Evolutionary conservation across 1,140 invertebrate species (phyloP), one percentile per base, ranked within the genome.

Genomic region (Diuraphis noxia): DNA sequence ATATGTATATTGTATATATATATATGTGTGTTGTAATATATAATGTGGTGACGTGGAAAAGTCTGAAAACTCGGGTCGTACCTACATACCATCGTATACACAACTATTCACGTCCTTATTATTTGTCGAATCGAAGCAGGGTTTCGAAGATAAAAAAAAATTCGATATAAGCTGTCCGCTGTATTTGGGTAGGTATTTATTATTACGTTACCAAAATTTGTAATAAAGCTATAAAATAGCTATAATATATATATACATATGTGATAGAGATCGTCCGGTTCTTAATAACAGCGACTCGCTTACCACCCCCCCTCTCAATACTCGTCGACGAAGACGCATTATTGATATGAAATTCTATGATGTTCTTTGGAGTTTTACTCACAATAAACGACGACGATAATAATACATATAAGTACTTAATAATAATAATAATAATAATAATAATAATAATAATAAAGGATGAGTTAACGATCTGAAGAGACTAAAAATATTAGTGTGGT

Each of bases 101-200:
- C 56, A 34, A 72, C 56, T 72, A 72, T 72, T 46, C 8, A 86
- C 43, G 43, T 41, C 34, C 41, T n/a, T 87, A 87, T 87, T 87
- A 87, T 87, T 87, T 87, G 85, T 87, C 46, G 34, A 87, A 87
- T 56, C 85, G 49, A 87, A 87, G n/a, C n/a, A n/a, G n/a, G 46
- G 46, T 52, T 56, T 87, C 10, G 85, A 34, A 52, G 34, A n/a
- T 72, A 86, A 86, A 38, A 87, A 86, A 87, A 87, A 56, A 87
- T 87, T 56, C 85, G 43, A 87, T 87, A 87, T 87, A 87, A 86
- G 84, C 84, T 38, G 46, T 87, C 85, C 40, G 34, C 85, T 34
- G 40, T 49, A 52, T 86, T 86, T 52, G 46, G 85, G 85, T 56
- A 87, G 49, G 85, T 87, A 87, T 87, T 87, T 87, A 87, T 56